phyloP scores from a whole-genome alignment of 2,888 invertebrate species.

The Pristionchus arcanus region DNA sequence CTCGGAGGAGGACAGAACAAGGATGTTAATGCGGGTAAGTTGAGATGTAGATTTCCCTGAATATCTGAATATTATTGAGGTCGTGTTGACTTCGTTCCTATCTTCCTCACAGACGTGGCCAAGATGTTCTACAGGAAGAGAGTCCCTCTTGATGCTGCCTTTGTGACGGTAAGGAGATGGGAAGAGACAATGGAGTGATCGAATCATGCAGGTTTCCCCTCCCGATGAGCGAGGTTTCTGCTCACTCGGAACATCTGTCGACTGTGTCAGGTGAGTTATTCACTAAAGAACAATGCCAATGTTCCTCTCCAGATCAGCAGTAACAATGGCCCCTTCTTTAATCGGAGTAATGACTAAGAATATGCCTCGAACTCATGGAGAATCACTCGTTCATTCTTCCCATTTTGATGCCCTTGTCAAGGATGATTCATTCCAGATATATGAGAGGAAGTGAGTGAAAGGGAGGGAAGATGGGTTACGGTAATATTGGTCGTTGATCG shows the following conservation, averaged over 20 bases:
- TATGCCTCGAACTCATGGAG: slow-evolving; percentile 96
- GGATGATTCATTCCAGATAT: slow-evolving; percentile 71
- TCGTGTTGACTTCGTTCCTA: slow-evolving; percentile 90
- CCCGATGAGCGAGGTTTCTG: slow-evolving; percentile 97
- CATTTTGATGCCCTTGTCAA: slow-evolving; percentile 93
- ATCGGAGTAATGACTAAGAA: slow-evolving; percentile 77
- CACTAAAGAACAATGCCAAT: background rate
- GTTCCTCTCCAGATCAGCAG: slow-evolving; percentile 29
- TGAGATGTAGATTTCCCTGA: background rate
- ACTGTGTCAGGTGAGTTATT: slow-evolving; percentile 85
- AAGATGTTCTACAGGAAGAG: slow-evolving; percentile 89
- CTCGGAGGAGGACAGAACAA: slow-evolving; percentile 94
- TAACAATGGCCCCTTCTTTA: slow-evolving; percentile 85
- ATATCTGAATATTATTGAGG: slow-evolving; percentile 82
- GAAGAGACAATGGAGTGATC: background rate
- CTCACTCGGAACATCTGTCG: slow-evolving; percentile 91
- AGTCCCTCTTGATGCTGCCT: slow-evolving; percentile 86
- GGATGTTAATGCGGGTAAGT: slow-evolving; percentile 81
- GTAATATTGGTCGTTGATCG: background rate
- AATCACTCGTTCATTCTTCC: slow-evolving; percentile 91
- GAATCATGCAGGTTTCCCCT: slow-evolving; percentile 84
- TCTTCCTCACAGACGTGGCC: slow-evolving; percentile 94
- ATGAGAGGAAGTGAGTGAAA: slow-evolving; percentile 51
- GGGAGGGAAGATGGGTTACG: background rate
- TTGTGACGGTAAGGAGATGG: slow-evolving; percentile 44